Base-by-base conservation (phyloP, 2,113 vertebrate genomes). In the Lophius piscatorius region DNA sequence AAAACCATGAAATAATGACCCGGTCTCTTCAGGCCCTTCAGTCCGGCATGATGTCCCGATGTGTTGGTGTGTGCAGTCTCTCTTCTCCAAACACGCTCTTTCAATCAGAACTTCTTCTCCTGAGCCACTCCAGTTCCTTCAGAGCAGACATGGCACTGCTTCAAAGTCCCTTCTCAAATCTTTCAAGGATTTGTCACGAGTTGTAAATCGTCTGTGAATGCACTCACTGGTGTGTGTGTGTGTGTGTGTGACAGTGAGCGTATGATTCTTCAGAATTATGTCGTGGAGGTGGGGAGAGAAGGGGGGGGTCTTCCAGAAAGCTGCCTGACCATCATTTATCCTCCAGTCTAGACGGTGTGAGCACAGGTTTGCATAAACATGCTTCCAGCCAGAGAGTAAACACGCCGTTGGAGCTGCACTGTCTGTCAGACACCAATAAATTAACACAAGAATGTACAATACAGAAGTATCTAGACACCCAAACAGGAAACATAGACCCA, bases 151-250 rank as follows among this genome's bases (percentile, higher is more conserved):
- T 16, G 39, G 40, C 29, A 10, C 11, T 31, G 41, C 23, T 50
- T 70, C 52, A 29, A 63, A 45, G 46, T 65, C 55, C 68, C 55
- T 54, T 52, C 36, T 74, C 49, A 70, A 66, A 48, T 72, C 38
- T 44, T 79, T 71, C 56, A 63, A 49, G 47, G 41, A 62, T 57
- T 50, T 64, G 69, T 78, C 75, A 83, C 76, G 65, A 20, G 55
- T 54, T 52, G 55, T 24, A 52, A 21, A 80, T 64, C 51, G n/a
- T n/a, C n/a, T n/a, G 51, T 40, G 55, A 49, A 56, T 67, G 57
- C 50, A 45, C 60, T 39, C 42, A 42, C 6, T 46, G 17, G 13
- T 47, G 31, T 44, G 22, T 56, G 18, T 23, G 26, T n/a, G 9
- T 18, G 34, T 36, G 28, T 56, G 23, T 21, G 20, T 12, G 28